Conservation (phyloP, 2,888 invertebrate species). For the Sicus ferrugineus region DNA sequence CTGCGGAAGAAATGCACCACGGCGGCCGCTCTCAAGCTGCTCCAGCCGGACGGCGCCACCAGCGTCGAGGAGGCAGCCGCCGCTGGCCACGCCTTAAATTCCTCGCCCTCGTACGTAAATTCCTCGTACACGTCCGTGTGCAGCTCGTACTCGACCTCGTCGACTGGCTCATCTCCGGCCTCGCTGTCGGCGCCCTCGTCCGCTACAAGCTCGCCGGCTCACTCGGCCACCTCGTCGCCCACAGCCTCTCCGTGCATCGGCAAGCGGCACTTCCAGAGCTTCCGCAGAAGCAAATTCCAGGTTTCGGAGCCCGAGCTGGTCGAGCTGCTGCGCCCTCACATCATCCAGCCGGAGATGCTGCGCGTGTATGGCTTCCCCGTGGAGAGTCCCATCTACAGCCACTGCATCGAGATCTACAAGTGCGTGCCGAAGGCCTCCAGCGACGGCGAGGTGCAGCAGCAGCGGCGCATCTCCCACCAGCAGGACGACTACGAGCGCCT, state of each 20-base stretch:
- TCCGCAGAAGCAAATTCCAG: constrained; percentile 45
- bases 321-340: constrained; percentile 69
- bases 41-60: neutral
- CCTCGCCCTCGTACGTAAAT: constrained; percentile 30
- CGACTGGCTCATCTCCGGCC: constrained; percentile 27
- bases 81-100: neutral
- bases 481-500: constrained; percentile 35
- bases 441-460: constrained; percentile 41
- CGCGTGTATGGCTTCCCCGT: constrained; percentile 77
- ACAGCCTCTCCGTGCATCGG: constrained; percentile 50
- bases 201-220: constrained; percentile 50
- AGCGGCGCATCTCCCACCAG: constrained; percentile 37
- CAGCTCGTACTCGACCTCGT: constrained; percentile 39
- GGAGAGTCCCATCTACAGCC: constrained; percentile 70
- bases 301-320: constrained; percentile 68
- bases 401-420: constrained; percentile 72
- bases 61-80: neutral
- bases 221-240: constrained; percentile 49
- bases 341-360: constrained; percentile 71
- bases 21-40: constrained; percentile 40
- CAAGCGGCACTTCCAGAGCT: constrained; percentile 40
- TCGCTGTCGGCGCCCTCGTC: constrained; percentile 47
- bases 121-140: constrained; percentile 39
- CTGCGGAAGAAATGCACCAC: constrained; percentile 42
- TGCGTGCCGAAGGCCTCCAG: constrained; percentile 65